Evolutionary conservation across 2,113 vertebrate species (phyloP).

Genomic region (Rattus rattus): DNA sequence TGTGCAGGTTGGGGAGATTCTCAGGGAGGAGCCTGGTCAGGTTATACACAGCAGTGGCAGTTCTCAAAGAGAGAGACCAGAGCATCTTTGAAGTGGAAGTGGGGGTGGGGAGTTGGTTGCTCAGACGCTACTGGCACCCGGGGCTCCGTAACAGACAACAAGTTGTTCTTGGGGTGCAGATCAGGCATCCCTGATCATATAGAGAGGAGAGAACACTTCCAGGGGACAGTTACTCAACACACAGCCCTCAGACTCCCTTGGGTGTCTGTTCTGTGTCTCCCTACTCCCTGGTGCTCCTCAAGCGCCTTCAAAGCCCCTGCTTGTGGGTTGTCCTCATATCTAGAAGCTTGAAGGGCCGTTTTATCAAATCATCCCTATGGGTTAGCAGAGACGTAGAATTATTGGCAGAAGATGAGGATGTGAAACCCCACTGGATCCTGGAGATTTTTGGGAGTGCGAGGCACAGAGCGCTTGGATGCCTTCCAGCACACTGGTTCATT

Average conservation of each 20-base stretch:
- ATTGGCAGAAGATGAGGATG: constrained; percentile 61
- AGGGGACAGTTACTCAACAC: background rate
- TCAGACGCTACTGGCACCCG: background rate
- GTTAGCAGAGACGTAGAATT: constrained; percentile 49
- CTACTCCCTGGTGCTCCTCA: rapidly evolving
- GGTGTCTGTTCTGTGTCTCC: background rate
- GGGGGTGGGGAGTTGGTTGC: background rate
- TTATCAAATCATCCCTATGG: background rate
- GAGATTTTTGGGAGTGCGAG: constrained; percentile 27
- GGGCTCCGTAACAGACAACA: background rate
- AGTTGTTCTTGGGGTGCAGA: background rate
- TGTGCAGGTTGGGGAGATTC: background rate
- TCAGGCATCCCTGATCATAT: background rate
- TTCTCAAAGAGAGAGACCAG: background rate
- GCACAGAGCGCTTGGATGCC: background rate
- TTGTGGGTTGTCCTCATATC: background rate
- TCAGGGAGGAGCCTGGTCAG: background rate
- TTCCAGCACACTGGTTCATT: constrained; percentile 76
- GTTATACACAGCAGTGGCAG: background rate
- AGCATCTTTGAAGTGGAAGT: background rate
- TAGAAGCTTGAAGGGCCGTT: background rate
- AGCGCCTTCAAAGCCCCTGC: background rate
- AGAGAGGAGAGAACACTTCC: background rate
- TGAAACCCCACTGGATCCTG: constrained; percentile 44
- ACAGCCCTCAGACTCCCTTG: background rate